phyloP scores from a whole-genome alignment of 2,888 invertebrate species.

The Campoplex nolae region DNA sequence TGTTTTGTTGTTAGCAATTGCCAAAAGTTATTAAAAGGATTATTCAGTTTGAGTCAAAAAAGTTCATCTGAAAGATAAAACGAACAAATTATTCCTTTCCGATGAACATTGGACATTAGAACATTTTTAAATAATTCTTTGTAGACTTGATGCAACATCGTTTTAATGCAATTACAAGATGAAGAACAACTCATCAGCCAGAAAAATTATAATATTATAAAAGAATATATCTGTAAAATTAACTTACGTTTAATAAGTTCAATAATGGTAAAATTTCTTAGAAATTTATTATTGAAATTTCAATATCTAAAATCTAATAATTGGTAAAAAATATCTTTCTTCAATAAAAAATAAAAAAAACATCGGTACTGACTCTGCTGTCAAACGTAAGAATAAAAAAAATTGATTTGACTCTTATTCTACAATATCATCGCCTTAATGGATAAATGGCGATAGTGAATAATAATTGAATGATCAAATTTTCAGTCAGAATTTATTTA shows the following conservation, averaged over 20 bases:
- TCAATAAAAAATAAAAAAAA: no score
- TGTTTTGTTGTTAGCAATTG: neutral
- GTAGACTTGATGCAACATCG: neutral
- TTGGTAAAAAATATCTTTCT: no score
- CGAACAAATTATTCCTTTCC: neutral
- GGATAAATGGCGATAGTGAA: no score
- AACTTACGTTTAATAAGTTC: neutral
- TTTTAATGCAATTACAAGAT: neutral
- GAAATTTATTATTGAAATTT: neutral
- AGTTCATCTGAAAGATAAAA: neutral
- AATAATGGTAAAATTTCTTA: neutral
- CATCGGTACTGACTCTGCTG: no score
- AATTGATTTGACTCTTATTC: no score
- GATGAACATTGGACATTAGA: neutral
- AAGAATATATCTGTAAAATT: no score
- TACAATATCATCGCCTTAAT: neutral
- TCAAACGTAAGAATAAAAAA: no score
- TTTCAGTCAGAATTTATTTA: no score
- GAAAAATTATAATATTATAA: neutral
- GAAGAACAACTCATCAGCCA: neutral
- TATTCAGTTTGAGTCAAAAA: neutral
- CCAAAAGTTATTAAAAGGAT: neutral
- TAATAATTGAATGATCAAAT: no score
- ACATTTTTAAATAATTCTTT: neutral
- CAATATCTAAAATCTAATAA: neutral